Evolutionary conservation across 1,140 invertebrate species (phyloP).

Genomic region (Sitobion miscanthi): DNA sequence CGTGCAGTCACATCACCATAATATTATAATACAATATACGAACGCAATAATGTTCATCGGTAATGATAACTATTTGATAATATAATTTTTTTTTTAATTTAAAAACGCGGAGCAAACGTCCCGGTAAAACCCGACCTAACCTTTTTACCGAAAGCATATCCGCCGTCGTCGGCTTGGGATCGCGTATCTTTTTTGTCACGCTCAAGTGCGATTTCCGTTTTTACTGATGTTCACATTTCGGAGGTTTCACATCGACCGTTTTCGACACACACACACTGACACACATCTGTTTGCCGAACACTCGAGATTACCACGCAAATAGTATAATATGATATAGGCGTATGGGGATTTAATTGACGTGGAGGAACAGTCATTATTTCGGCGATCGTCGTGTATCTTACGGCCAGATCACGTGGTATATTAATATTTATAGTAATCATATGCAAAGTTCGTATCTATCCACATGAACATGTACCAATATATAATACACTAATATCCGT

Average conservation of each 20-base stretch:
- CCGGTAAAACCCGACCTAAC: not conserved
- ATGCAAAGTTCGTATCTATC: not conserved
- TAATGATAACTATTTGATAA: not conserved
- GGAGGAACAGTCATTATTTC: not conserved
- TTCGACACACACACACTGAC: not conserved
- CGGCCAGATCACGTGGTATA: not conserved
- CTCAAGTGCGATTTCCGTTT: conserved; percentile 13
- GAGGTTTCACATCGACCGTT: not conserved
- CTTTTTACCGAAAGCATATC: not conserved
- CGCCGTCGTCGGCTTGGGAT: not conserved
- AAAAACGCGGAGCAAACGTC: not conserved
- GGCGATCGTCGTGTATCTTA: not conserved
- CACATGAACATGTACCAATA: not conserved
- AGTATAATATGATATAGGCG: not conserved
- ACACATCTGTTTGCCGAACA: not conserved
- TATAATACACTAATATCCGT: not conserved
- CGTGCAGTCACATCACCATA: not conserved
- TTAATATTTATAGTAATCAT: conserved; percentile 11
- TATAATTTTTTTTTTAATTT: conserved; percentile 14
- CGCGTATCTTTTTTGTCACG: not conserved
- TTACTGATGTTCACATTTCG: not conserved
- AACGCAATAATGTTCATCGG: not conserved
- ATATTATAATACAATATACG: too few species aligned
- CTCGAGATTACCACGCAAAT: conserved; percentile 9
- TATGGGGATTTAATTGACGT: not conserved